Base-by-base conservation (phyloP, 2,888 invertebrate genomes). In the Lepidochrysops patricia region DNA sequence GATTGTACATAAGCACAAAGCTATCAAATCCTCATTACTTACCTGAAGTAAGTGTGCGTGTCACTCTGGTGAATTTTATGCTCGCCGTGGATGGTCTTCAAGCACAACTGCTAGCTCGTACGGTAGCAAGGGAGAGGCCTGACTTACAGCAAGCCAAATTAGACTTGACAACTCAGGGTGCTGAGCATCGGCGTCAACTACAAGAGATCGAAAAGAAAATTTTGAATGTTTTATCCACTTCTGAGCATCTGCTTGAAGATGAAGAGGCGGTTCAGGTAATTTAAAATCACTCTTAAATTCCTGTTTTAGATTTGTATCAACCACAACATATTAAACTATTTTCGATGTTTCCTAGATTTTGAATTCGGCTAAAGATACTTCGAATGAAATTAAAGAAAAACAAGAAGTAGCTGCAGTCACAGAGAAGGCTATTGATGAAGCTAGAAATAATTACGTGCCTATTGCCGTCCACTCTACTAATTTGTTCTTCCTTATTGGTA, bases 141-240 rank as follows among this genome's bases (percentile, higher is more conserved):
- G 97, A 98, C 76, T 84, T 98, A 70, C 97, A 98, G 77, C 94
- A 96, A 37, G 97, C 97, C 70, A 97, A 97, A 76, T 94, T 96
- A 71, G 93, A 94, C 63, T 86, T 98, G 12, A 97, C 97, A 65
- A 90, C 97, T 0, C 97, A 97, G 78, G 93, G 96, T 1, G 97
- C 97, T 0, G 95, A 95, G 69, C 96, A 96, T 73, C 93, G 95
- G 70, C 92, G 95, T 52, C 89, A 94, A 63, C 75, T 96, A 61
- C 96, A 97, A 73, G 97, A 97, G 68, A 96, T 97, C 35, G 98
- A 98, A 80, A 95, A 94, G 80, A 95, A 97, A 80, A 98, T 98
- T 67, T 87, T 98, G 9, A 94, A 80, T 57, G 90, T 90, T 0
- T 67, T 90, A 4, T 87, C 90, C 2, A 89, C 89, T 50, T 89